Conservation (phyloP, 1,140 invertebrate genomes). For the Gonatopus flavifemur region DNA sequence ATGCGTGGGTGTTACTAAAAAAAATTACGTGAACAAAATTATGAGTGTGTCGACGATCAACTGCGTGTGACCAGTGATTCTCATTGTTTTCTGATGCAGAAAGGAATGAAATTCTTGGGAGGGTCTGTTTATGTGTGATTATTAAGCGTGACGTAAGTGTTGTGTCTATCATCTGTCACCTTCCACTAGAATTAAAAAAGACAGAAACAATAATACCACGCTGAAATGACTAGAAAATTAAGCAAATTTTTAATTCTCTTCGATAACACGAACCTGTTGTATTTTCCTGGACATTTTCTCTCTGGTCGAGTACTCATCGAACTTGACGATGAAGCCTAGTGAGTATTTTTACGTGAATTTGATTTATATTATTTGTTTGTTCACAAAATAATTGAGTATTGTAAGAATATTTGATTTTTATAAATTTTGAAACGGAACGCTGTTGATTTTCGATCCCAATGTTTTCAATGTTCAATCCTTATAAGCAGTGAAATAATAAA, state of each 20-base stretch:
- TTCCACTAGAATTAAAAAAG: background rate
- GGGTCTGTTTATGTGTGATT: conserved; percentile 18
- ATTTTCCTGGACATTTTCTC: conserved; percentile 90
- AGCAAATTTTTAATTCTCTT: conserved; percentile 92
- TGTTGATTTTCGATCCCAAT: no score
- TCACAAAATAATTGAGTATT: no score
- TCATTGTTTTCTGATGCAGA: conserved; percentile 10
- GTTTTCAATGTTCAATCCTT: no score
- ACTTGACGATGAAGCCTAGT: conserved; percentile 85
- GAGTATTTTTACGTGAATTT: no score
- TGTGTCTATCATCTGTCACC: conserved; percentile 3
- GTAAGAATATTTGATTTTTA: no score
- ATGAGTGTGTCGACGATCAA: conserved; percentile 22
- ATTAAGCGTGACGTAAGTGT: conserved; percentile 26
- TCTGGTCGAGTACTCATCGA: conserved; percentile 89
- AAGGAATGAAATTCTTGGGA: conserved; percentile 6
- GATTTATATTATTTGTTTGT: no score
- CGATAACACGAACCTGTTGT: conserved; percentile 89
- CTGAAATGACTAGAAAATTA: conserved; percentile 79
- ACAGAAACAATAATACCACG: background rate
- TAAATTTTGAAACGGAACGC: no score
- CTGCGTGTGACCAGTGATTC: conserved; percentile 24
- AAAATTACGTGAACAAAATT: conserved; percentile 18
- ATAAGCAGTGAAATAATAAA: no score
- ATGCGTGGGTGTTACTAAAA: background rate